These are phyloP conservation scores for Acrocephalus arundinaceus DNA, from an alignment of 2,113 vertebrate genomes.

Conservation along the genomic window DNA sequence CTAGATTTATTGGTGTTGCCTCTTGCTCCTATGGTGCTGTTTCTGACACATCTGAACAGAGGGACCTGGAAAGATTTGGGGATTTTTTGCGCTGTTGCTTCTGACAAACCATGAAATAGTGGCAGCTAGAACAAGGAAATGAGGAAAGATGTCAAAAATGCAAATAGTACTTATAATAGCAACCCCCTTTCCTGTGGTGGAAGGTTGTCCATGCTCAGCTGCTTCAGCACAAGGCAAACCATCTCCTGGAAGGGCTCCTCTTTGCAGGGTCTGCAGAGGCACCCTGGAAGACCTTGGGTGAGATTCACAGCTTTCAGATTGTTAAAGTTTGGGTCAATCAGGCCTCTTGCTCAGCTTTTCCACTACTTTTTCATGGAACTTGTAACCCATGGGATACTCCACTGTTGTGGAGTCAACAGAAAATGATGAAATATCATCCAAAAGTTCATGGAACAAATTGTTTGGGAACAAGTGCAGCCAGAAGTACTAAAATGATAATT, in stretches of 20 bases:
- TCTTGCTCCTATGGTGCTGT: background rate
- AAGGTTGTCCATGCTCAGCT: background rate
- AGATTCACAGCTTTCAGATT: background rate
- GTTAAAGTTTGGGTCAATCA: background rate
- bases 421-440: background rate
- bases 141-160: background rate
- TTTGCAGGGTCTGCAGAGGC: background rate
- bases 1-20: background rate
- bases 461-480: background rate
- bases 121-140: background rate
- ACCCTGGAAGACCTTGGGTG: background rate
- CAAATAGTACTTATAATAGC: background rate
- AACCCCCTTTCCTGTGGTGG: background rate
- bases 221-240: background rate
- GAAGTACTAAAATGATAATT: background rate
- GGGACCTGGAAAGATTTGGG: background rate
- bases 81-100: background rate
- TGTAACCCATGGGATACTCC: background rate
- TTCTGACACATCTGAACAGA: background rate
- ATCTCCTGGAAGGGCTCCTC: background rate
- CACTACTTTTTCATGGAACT: background rate
- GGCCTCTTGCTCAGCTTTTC: background rate
- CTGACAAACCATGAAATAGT: background rate
- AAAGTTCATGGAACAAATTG: conserved; percentile 16
- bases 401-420: background rate